Conservation (phyloP, 2,113 vertebrate genomes). For the Lichenostomus cassidix region DNA sequence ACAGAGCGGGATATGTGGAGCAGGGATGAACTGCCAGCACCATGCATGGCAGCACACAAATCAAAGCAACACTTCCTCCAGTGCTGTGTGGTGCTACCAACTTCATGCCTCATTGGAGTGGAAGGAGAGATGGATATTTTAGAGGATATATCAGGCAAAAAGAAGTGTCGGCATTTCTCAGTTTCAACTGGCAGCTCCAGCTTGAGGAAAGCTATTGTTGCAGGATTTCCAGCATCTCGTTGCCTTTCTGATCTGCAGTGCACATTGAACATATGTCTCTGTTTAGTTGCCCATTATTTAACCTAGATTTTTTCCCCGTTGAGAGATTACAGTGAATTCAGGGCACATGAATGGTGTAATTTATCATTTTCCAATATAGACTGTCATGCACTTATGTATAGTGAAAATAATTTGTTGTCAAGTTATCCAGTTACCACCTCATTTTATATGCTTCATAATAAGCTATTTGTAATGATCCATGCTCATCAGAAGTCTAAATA, state of each 20-base stretch:
- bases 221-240: background rate
- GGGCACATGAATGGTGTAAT: constrained; percentile 17
- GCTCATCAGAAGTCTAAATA: constrained; percentile 27
- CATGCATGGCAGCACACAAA: rapidly evolving
- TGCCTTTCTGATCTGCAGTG: constrained; percentile 34
- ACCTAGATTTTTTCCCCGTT: background rate
- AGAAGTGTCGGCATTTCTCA: background rate
- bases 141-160: background rate
- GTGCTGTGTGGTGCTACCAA: rapidly evolving
- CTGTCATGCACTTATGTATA: background rate
- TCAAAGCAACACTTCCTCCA: rapidly evolving
- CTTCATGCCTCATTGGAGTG: background rate
- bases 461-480: constrained; percentile 42
- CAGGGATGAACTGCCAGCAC: background rate
- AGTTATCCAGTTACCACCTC: constrained; percentile 42
- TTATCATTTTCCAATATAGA: constrained; percentile 43
- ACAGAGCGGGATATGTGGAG: rapidly evolving
- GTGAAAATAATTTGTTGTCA: constrained; percentile 56
- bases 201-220: constrained; percentile 30
- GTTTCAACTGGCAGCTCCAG: background rate
- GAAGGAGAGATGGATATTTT: background rate
- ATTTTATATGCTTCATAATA: constrained; percentile 30
- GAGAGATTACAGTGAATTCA: constrained; percentile 12
- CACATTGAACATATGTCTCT: constrained; percentile 50
- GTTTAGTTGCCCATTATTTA: constrained; percentile 55